A percentile compares a stretch with the other conserved stretches of the same genome.
phyloP scores from a whole-genome alignment of 2,888 invertebrate genomes.

The Nyleta sp. region DNA sequence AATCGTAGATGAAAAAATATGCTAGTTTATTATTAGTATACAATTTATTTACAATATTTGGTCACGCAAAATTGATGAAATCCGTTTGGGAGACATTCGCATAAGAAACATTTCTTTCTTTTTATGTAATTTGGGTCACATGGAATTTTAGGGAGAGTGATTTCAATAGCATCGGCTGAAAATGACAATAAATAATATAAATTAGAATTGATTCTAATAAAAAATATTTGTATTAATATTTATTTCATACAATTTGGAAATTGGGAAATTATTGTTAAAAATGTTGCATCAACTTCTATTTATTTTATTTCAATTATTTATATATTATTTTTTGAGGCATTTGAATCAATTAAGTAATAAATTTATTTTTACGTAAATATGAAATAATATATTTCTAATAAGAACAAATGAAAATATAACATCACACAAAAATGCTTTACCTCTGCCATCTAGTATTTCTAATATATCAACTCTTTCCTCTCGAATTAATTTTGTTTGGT shows the following conservation, averaged over 20 bases:
- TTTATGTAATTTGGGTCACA: neutral
- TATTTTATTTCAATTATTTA: too few relatives aligned
- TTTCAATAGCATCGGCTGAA: conserved; percentile 17
- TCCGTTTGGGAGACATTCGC: conserved; percentile 13
- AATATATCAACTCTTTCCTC: neutral
- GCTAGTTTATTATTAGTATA: too few relatives aligned
- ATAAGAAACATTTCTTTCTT: conserved; percentile 5
- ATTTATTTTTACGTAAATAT: too few relatives aligned
- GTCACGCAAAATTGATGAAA: conserved; percentile 4
- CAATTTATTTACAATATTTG: neutral
- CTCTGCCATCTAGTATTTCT: neutral
- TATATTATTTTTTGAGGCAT: too few relatives aligned
- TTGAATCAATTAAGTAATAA: too few relatives aligned
- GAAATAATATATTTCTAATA: too few relatives aligned
- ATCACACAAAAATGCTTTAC: neutral
- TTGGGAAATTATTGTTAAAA: too few relatives aligned
- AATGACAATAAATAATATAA: neutral
- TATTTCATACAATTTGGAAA: too few relatives aligned
- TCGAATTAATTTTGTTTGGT: neutral
- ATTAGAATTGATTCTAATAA: too few relatives aligned
- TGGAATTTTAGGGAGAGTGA: neutral
- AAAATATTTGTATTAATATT: neutral
- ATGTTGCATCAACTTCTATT: too few relatives aligned
- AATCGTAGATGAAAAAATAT: too few relatives aligned
- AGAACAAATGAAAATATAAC: too few relatives aligned